Evolutionary conservation across 2,113 vertebrate species (phyloP).

Genomic region (Mesitornis unicolor): DNA sequence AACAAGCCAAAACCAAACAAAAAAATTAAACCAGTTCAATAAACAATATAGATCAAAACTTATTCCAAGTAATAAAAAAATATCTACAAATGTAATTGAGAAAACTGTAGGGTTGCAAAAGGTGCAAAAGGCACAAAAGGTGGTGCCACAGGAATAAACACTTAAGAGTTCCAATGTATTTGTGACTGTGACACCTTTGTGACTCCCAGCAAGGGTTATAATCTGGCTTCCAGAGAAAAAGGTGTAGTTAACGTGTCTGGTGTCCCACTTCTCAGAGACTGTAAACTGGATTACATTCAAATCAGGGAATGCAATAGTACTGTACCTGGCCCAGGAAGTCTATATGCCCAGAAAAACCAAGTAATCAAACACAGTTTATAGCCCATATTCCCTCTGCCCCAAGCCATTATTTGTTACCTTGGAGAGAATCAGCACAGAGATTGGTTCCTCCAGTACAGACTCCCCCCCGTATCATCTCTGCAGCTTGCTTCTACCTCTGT

Average conservation of each 20-base stretch:
- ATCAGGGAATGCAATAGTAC: neutral
- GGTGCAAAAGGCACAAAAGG: too few relatives aligned
- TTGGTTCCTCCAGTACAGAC: neutral
- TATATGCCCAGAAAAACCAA: fast-evolving
- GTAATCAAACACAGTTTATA: neutral
- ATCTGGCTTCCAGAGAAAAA: neutral
- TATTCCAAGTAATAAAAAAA: neutral
- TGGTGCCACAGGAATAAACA: neutral
- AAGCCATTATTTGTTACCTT: neutral
- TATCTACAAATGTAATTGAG: neutral
- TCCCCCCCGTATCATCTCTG: neutral
- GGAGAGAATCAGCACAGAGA: neutral
- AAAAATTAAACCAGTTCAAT: neutral
- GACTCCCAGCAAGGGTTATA: neutral
- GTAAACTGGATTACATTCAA: neutral
- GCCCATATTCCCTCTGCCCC: neutral
- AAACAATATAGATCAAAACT: neutral
- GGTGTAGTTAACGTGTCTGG: neutral
- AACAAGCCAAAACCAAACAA: neutral
- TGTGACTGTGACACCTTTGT: neutral
- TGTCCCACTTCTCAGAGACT: neutral
- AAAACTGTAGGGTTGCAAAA: neutral
- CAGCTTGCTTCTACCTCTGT: neutral
- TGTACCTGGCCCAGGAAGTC: neutral
- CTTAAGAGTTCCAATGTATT: neutral